Base-by-base conservation (phyloP, 1,140 invertebrate genomes). In the Tachypleus tridentatus region DNA sequence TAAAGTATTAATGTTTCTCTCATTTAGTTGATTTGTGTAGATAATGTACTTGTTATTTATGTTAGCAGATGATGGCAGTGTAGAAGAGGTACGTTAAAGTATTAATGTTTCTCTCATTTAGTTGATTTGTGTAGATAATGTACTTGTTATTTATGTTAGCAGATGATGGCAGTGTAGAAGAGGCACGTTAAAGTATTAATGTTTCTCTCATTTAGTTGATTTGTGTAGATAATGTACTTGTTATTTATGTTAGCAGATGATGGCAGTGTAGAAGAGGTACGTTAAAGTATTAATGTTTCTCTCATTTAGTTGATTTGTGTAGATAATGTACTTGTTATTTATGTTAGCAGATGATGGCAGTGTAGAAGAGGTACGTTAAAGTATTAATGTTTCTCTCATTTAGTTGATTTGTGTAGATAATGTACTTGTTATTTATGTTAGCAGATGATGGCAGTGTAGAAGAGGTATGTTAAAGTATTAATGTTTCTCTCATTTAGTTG, bases 341-440 rank as follows among this genome's bases (percentile, higher is more conserved):
- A n/a, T n/a, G n/a, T n/a, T 69, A n/a, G 61, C 66, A 29, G 69
- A 72, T 53, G 71, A 72, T 64, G 71, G 70, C 48, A 70, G 69
- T 57, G 9, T 65, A 9, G 54, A 57, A 54, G 51, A 66, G 9
- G 56, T 57, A 62, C 4, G 58, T 50, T 60, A 9, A 59, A 59
- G 29, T n/a, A 29, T 29, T 29, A 29, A 29, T 29, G 29, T 29
- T 29, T 29, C 29, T 29, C 29, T 29, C 29, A 29, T 29, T 29
- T 29, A 29, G 29, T 29, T 1, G 29, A 29, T 29, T 29, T 29
- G 29, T 29, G 29, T 29, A 29, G 29, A 29, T 29, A 29, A 29
- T 29, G 29, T 29, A 29, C 0, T 29, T 29, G 29, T 29, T 29
- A 29, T 29, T n/a, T n/a, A n/a, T n/a, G n/a, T n/a, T 69, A n/a